Base-by-base conservation (phyloP, 2,113 vertebrate species). In the Smithornis capensis region DNA sequence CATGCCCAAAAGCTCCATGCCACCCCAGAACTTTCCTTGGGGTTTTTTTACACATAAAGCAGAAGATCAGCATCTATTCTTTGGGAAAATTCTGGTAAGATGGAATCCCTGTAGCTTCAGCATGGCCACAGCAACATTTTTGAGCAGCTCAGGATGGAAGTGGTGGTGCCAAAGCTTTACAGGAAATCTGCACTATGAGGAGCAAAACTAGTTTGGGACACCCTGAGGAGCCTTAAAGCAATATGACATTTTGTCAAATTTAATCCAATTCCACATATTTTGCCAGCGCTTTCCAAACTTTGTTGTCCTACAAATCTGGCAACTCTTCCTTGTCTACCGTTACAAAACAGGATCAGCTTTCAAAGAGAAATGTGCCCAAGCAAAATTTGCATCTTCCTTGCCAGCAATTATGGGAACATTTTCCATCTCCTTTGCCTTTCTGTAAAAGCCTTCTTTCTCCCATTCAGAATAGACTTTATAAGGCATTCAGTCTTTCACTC, bases 231-330 rank as follows among this genome's bases (percentile, higher is more conserved):
- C 79, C 88, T 95, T 81, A 81, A 92, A 97, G 88, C 88, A 95
- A 69, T 88, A 71, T 89, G 93, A 95, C 82, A 95, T 96, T 97
- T 96, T 95, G 92, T 97, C 96, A 95, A 75, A 90, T 96, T 94
- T 95, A 95, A 92, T 94, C 90, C 88, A 95, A 87, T 94, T 94
- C 79, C 94, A 92, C 96, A 94, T 92, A 96, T 97, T 95, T 95
- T 92, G 52, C 93, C 93, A 90, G 47, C 0, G 12, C 87, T 96
- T 95, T 96, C 92, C 93, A 96, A 96, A 96, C 71, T 94, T 89
- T 23, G 79, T 93, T 97, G 96, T 94, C 94, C 95, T 97, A 64
- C 0, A 4, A 93, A 81, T 88, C 94, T 97, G 95, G 95, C 94
- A 96, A 65, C 45, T 53, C 68, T 93, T 93, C 83, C 96, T 71